Conservation (phyloP, 2,797 vertebrate genomes). For the Mustela erminea region DNA sequence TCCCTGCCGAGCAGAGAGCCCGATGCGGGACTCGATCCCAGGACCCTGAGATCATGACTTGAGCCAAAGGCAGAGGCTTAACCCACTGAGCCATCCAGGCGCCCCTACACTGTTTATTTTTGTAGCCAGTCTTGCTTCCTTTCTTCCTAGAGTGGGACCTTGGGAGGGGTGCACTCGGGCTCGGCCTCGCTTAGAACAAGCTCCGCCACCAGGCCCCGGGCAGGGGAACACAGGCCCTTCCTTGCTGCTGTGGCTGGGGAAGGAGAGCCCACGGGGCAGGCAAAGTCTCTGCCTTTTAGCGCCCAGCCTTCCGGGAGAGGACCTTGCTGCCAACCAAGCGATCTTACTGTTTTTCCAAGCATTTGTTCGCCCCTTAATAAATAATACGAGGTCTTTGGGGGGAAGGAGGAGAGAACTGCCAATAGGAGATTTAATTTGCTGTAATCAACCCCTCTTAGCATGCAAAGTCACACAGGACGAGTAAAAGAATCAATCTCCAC, state of each 20-base stretch:
- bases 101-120: accelerated
- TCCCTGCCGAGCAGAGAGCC: no score
- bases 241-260: accelerated
- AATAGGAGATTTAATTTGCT: slow-evolving; percentile 71
- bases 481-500: slow-evolving; percentile 73
- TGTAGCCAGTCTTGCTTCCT: background rate
- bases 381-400: slow-evolving; percentile 56
- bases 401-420: slow-evolving; percentile 7
- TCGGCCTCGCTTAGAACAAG: background rate
- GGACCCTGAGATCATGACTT: no score
- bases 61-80: no score
- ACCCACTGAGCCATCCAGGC: no score
- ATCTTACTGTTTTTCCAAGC: slow-evolving; percentile 32
- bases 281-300: background rate
- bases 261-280: accelerated
- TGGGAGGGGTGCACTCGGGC: accelerated
- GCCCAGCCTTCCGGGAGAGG: background rate
- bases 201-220: background rate
- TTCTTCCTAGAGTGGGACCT: background rate
- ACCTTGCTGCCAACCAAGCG: background rate
- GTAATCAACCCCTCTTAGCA: slow-evolving; percentile 75
- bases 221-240: accelerated
- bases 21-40: no score
- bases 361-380: slow-evolving; percentile 60
- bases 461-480: slow-evolving; percentile 58